Percentiles rank a stretch among this genome's conserved stretches.
Evolutionary conservation across 2,113 vertebrate genomes (phyloP).

Genomic region (Eurypyga helias): DNA sequence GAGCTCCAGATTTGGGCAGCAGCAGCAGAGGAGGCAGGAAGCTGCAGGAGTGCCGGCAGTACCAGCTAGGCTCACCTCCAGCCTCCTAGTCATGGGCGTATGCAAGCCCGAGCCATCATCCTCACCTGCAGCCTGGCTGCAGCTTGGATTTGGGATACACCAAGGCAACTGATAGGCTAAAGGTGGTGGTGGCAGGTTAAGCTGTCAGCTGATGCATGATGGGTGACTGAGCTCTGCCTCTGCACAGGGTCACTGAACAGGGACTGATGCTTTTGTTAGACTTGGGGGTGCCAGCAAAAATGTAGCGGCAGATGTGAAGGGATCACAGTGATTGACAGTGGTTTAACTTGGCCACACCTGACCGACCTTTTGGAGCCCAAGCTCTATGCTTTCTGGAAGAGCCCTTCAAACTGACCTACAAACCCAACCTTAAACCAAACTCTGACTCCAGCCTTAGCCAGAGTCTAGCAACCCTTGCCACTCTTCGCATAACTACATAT

Average conservation of each 20-base stretch:
- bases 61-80: neutral
- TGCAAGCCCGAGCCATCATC: neutral
- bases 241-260: neutral
- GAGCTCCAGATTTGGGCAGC: neutral
- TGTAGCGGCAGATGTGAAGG: neutral
- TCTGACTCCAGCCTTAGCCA: neutral
- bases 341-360: neutral
- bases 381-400: neutral
- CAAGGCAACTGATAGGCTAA: neutral
- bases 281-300: neutral
- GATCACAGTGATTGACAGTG: neutral
- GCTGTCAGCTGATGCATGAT: neutral
- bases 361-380: neutral
- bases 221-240: neutral
- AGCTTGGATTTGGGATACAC: neutral
- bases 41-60: neutral
- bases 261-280: neutral
- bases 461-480: neutral
- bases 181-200: neutral
- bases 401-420: neutral
- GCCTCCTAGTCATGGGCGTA: fast-evolving
- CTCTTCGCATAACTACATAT: neutral
- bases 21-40: neutral
- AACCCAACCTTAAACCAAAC: neutral
- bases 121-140: fast-evolving